Evolutionary conservation across 2,888 invertebrate species (phyloP).

Genomic region (Choristoneura rosaceana): DNA sequence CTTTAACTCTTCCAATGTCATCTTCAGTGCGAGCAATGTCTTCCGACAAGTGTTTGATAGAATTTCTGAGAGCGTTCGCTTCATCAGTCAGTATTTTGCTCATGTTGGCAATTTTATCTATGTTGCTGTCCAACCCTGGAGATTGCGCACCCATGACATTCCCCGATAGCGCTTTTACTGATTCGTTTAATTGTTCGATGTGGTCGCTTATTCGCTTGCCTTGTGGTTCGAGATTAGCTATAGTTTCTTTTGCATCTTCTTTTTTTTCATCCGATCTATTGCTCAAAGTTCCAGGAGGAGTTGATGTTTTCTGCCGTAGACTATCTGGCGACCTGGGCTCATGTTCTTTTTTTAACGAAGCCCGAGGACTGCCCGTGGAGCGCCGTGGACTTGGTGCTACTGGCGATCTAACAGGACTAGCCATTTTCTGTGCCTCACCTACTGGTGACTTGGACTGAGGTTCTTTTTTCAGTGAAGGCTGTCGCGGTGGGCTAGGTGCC

Average conservation of each 20-base stretch:
- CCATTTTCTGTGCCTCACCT: background rate
- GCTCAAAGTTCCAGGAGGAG: background rate
- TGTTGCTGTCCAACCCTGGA: conserved; percentile 60
- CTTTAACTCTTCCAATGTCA: conserved; percentile 56
- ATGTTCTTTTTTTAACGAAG: background rate
- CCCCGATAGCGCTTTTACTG: conserved; percentile 58
- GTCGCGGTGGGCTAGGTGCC: background rate
- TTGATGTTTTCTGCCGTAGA: background rate
- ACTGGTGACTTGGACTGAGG: background rate
- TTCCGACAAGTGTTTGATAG: conserved; percentile 69
- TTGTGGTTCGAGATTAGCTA: conserved; percentile 57
- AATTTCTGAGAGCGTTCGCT: conserved; percentile 72
- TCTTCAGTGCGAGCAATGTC: conserved; percentile 71
- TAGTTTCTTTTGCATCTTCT: conserved; percentile 50
- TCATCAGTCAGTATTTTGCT: conserved; percentile 73
- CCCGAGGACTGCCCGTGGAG: background rate
- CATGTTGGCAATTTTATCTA: conserved; percentile 74
- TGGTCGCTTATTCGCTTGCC: conserved; percentile 58
- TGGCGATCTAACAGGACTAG: background rate
- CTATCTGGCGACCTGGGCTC: background rate
- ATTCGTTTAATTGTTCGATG: conserved; percentile 60
- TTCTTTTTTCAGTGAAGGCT: conserved; percentile 5
- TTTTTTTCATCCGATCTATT: conserved; percentile 25
- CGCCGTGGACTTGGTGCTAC: background rate
- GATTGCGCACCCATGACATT: conserved; percentile 52